Evolutionary conservation across 2,113 vertebrate genomes (phyloP).

Genomic region (Hipposideros armiger): DNA sequence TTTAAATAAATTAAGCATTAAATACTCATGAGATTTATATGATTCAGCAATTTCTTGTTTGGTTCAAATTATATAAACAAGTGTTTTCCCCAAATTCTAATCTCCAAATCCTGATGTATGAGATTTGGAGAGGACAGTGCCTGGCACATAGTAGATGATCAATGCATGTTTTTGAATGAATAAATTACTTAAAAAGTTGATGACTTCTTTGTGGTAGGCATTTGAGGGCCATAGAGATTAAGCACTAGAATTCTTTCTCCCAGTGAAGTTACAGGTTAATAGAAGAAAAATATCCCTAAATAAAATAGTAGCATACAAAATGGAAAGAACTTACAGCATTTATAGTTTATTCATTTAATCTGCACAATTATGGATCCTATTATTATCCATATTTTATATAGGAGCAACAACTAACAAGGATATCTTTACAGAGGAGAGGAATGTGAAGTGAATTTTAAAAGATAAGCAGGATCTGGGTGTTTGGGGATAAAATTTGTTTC

Average conservation of each 20-base stretch:
- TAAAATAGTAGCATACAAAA: slow-evolving; percentile 16
- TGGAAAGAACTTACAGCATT: not conserved
- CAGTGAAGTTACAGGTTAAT: not conserved
- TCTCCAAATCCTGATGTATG: not conserved
- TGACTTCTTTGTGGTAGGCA: not conserved
- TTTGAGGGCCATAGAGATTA: not conserved
- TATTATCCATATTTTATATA: not conserved
- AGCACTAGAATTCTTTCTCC: not conserved
- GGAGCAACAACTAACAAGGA: not conserved
- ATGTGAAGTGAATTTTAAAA: slow-evolving; percentile 6
- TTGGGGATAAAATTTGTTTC: not conserved
- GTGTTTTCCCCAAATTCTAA: slow-evolving; percentile 14
- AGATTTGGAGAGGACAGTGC: not conserved
- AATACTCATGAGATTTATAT: slow-evolving; percentile 16
- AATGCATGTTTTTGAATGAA: not conserved
- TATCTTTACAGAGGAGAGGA: not conserved
- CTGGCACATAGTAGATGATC: not conserved
- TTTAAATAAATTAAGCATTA: slow-evolving; percentile 42
- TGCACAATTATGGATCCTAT: not conserved
- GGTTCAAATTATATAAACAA: not conserved
- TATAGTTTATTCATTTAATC: not conserved
- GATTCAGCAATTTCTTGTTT: not conserved
- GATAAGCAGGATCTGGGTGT: not conserved
- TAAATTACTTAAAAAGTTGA: not conserved
- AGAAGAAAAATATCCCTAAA: not conserved